phyloP scores from a whole-genome alignment of 1,140 invertebrate species.

The Rhizoglyphus robini region DNA sequence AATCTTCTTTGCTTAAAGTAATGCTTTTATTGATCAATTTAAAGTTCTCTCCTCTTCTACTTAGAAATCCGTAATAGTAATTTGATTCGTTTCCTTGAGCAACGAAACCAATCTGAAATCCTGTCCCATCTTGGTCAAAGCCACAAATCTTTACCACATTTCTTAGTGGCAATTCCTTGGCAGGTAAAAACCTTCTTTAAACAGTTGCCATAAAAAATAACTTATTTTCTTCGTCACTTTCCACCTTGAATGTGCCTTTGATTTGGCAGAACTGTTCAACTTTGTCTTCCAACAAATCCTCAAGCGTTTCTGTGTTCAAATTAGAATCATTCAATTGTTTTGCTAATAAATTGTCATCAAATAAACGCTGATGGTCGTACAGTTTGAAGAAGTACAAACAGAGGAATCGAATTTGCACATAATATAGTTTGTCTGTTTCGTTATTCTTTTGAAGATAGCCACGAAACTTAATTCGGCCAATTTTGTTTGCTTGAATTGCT shows the following conservation, averaged over 20 bases:
- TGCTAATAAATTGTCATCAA: slow-evolving; percentile 5
- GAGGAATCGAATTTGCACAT: slow-evolving; percentile 2
- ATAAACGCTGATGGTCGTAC: background rate
- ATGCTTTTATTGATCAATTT: too few relatives aligned
- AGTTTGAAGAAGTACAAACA: background rate
- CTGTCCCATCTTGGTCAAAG: background rate
- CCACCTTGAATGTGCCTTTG: slow-evolving; percentile 19
- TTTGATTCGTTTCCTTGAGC: background rate
- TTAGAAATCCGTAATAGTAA: background rate
- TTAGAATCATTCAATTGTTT: background rate
- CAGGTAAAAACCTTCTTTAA: background rate
- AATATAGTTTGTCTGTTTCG: background rate
- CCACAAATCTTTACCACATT: background rate
- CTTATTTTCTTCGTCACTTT: slow-evolving; percentile 18
- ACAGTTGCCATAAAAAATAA: slow-evolving; percentile 16
- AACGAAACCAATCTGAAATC: background rate
- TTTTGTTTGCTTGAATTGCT: background rate
- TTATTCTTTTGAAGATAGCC: slow-evolving; percentile 6
- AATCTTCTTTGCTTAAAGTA: too few relatives aligned
- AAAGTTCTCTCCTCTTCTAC: background rate
- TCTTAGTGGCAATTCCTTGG: background rate
- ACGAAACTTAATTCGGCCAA: background rate
- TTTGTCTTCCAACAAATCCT: slow-evolving; percentile 9
- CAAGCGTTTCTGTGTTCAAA: too few relatives aligned
- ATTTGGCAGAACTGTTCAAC: slow-evolving; percentile 23